phyloP scores from a whole-genome alignment of 1,140 invertebrate species.

The Leptonema lineaticorne region DNA sequence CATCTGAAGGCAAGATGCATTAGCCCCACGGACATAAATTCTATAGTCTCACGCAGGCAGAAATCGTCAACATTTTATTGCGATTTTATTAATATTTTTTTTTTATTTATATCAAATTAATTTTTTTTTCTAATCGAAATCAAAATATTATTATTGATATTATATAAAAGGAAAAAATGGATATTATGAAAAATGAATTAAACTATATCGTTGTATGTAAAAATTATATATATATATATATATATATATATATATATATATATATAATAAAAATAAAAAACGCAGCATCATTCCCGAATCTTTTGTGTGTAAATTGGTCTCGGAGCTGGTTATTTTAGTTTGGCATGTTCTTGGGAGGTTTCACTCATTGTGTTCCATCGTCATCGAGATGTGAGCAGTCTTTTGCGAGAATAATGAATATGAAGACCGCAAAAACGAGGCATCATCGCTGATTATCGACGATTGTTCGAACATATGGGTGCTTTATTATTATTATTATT shows the following conservation, averaged over 20 bases:
- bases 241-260: neutral
- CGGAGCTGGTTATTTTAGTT: slow-evolving; percentile 21
- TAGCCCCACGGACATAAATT: slow-evolving; percentile 21
- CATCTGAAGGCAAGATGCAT: slow-evolving; percentile 12
- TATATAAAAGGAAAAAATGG: too few species aligned
- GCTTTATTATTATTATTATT: too few species aligned
- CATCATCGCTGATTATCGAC: too few species aligned
- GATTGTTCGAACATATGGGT: too few species aligned
- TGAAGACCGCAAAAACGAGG: too few species aligned
- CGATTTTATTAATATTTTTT: too few species aligned
- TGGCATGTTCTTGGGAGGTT: slow-evolving; percentile 5
- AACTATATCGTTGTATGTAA: too few species aligned
- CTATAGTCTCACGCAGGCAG: slow-evolving; percentile 17
- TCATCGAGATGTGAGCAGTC: neutral
- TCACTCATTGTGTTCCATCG: slow-evolving; percentile 2
- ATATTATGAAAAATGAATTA: too few species aligned
- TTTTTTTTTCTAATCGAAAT: too few species aligned
- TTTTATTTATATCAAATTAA: too few species aligned
- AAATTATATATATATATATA: too few species aligned
- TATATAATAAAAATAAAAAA: neutral
- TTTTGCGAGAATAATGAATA: too few species aligned
- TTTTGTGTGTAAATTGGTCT: slow-evolving; percentile 29
- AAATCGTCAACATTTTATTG: slow-evolving; percentile 4
- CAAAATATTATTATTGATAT: neutral
- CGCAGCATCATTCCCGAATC: slow-evolving; percentile 26